These are phyloP conservation scores for Pterocles orientalis DNA, from an alignment of 2,113 vertebrate genomes.

Conservation along the genomic window DNA sequence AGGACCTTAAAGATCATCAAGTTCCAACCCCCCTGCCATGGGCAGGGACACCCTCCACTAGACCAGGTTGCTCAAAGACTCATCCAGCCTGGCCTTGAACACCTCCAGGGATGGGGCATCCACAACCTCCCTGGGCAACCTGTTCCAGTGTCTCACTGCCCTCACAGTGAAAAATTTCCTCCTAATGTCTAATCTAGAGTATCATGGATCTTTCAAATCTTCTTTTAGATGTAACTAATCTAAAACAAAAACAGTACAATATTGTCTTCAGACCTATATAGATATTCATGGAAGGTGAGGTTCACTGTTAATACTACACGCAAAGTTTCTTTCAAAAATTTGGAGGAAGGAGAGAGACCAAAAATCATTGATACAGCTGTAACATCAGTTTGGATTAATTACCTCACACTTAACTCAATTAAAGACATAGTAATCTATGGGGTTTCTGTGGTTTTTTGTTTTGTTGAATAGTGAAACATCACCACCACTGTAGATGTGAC, in stretches of 20 bases:
- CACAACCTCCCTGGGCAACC: too few species aligned
- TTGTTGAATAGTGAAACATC: background rate
- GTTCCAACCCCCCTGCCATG: too few species aligned
- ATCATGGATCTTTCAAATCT: background rate
- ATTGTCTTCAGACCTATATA: background rate
- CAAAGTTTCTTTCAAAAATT: background rate
- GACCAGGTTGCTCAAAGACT: too few species aligned
- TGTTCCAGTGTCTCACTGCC: too few species aligned
- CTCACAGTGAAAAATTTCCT: too few species aligned
- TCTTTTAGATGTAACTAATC: background rate
- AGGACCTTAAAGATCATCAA: too few species aligned
- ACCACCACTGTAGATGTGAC: background rate
- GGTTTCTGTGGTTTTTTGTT: background rate
- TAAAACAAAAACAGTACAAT: background rate
- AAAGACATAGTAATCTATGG: background rate
- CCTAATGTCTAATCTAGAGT: too few species aligned
- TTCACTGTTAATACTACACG: background rate
- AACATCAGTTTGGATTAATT: background rate
- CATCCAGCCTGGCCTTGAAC: too few species aligned
- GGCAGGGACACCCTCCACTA: too few species aligned
- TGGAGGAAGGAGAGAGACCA: background rate
- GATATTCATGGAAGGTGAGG: background rate
- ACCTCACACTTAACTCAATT: background rate
- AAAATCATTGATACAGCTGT: background rate
- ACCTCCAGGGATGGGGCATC: too few species aligned